phyloP scores from a whole-genome alignment of 2,113 vertebrate genomes.

The Pollachius pollachius region DNA sequence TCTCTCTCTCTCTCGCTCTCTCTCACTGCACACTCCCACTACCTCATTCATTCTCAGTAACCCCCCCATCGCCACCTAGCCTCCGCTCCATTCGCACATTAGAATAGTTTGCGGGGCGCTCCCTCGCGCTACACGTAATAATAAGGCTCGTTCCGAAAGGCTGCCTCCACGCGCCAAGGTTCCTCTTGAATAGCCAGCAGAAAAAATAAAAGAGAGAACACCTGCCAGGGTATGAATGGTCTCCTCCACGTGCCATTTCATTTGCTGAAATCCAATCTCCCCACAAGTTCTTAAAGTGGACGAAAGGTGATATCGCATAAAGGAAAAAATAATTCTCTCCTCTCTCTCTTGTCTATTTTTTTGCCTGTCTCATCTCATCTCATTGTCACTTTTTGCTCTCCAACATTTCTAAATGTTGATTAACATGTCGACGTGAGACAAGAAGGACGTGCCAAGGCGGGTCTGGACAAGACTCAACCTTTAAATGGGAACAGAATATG shows the following conservation, averaged over 20 bases:
- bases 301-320: slow-evolving; percentile 4
- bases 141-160: slow-evolving; percentile 66
- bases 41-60: too few relatives aligned
- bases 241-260: slow-evolving; percentile 48
- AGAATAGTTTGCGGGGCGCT: slow-evolving; percentile 64
- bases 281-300: slow-evolving; percentile 51
- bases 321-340: neutral
- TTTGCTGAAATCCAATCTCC: slow-evolving; percentile 65
- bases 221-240: slow-evolving; percentile 58
- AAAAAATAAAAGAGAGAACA: slow-evolving; percentile 59
- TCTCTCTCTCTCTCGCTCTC: too few relatives aligned
- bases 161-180: slow-evolving; percentile 61
- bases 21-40: too few relatives aligned
- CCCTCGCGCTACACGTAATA: slow-evolving; percentile 66
- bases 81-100: slow-evolving; percentile 49
- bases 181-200: slow-evolving; percentile 65
- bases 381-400: slow-evolving; percentile 12
- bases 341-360: neutral
- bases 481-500: too few relatives aligned
- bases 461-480: too few relatives aligned
- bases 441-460: neutral
- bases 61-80: too few relatives aligned
- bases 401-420: slow-evolving; percentile 28
- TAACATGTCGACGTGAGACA: slow-evolving; percentile 3
- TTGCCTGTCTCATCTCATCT: slow-evolving; percentile 19